Evolutionary conservation across 1,140 invertebrate species (phyloP).

Genomic region (Sminthurinus signatus): DNA sequence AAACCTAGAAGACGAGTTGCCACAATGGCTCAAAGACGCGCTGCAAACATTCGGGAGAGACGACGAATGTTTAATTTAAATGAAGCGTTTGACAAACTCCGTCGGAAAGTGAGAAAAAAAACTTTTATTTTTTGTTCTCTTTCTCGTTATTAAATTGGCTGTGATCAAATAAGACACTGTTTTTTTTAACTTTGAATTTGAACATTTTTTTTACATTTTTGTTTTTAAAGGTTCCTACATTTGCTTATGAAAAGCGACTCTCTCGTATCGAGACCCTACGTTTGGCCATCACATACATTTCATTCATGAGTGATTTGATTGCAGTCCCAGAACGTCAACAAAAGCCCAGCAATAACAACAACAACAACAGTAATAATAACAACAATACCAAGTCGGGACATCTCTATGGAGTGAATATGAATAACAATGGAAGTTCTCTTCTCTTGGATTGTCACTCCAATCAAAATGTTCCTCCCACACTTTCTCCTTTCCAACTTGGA

Average conservation of each 20-base stretch:
- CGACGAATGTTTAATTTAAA: constrained; percentile 96
- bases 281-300: constrained; percentile 96
- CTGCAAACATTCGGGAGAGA: constrained; percentile 90
- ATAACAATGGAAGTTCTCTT: constrained; percentile 16
- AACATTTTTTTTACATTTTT: background rate
- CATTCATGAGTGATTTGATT: constrained; percentile 89
- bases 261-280: constrained; percentile 96
- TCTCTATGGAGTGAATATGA: constrained; percentile 4
- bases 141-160: background rate
- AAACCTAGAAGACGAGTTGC: constrained; percentile 80
- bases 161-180: no score
- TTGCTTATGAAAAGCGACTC: constrained; percentile 95
- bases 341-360: no score
- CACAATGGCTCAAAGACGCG: constrained; percentile 78
- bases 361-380: background rate
- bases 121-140: background rate
- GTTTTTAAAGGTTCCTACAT: constrained; percentile 76
- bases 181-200: constrained; percentile 1
- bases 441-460: constrained; percentile 29
- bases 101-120: constrained; percentile 59
- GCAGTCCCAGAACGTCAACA: constrained; percentile 37
- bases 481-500: constrained; percentile 28
- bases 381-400: constrained; percentile 10
- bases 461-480: constrained; percentile 31
- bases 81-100: constrained; percentile 89